Evolutionary conservation across 2,888 invertebrate genomes (phyloP).

Genomic region (Torymus aiolomorphi): DNA sequence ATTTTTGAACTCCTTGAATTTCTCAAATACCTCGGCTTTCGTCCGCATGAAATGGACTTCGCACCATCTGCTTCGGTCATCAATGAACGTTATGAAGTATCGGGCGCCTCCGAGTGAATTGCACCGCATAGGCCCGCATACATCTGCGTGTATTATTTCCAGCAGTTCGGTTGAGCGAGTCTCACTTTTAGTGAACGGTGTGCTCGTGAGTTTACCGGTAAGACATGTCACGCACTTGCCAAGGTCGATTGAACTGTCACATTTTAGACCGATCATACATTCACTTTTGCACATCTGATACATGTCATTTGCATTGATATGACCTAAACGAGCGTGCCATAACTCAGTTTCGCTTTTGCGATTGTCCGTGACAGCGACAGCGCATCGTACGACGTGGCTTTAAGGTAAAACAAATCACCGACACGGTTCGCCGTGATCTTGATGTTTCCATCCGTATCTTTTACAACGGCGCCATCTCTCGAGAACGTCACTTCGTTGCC

Average conservation of each 20-base stretch:
- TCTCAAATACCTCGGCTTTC: conserved; percentile 48
- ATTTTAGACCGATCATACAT: background rate
- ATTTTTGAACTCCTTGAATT: conserved; percentile 49
- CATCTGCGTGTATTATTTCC: conserved; percentile 50
- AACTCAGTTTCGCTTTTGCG: background rate
- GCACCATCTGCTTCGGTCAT: conserved; percentile 52
- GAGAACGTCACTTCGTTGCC: conserved; percentile 50
- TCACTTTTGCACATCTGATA: conserved; percentile 32
- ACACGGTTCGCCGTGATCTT: conserved; percentile 50
- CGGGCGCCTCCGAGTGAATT: conserved; percentile 19
- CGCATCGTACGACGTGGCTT: background rate
- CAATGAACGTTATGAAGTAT: conserved; percentile 56
- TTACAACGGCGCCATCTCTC: conserved; percentile 47
- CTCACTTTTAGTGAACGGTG: conserved; percentile 39
- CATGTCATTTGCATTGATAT: conserved; percentile 52
- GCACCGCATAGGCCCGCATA: conserved; percentile 54
- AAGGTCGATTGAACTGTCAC: background rate
- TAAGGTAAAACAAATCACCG: conserved; percentile 53
- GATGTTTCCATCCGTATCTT: too few species aligned
- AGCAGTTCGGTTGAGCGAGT: conserved; percentile 36
- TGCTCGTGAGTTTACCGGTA: conserved; percentile 43
- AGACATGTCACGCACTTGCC: conserved; percentile 16
- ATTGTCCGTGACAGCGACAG: background rate
- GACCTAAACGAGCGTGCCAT: conserved; percentile 57
- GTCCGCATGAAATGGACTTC: conserved; percentile 48